Evolutionary conservation across 2,113 vertebrate genomes (phyloP), one percentile per base, ranked within the genome.

Genomic region (Callocephalon fimbriatum): DNA sequence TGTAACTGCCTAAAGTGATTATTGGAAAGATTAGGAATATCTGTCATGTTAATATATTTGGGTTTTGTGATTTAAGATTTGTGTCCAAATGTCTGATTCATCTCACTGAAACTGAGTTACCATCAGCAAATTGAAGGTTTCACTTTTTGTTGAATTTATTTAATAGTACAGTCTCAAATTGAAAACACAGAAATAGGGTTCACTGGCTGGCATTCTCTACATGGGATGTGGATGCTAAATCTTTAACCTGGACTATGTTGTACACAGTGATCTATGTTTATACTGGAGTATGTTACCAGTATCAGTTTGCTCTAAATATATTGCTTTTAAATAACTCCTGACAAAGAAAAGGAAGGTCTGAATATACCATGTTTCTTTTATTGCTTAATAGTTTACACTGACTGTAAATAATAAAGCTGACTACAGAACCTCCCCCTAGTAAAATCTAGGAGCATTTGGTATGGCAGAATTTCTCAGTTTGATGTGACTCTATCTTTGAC

Each of bases 401-500:
- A 90, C 75, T 51, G 61, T 95, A 92, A 92, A 91, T 40, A 95
- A 80, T 68, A 94, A 92, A 88, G 90, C 29, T 96, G 82, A 44
- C 42, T 82, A 59, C 93, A 96, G 97, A 93, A 26, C 56, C 54
- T 79, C 71, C 91, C 86, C 86, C 96, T 73, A 81, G 94, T 76
- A 90, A 94, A 98, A 97, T 96, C 83, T 59, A 61, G 97, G 97
- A 94, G 95, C 96, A 81, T 37, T 94, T 94, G 95, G 62, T 86
- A 90, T 72, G 76, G 98, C 96, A 98, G 97, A 98, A 98, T 98
- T 98, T 98, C 98, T 98, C 95, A 93, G 95, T 97, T 97, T 98
- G 98, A 98, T 97, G 97, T 97, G 98, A 95, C 89, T 97, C 96
- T 83, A n/a, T 94, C 95, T 98, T 97, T 98, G 98, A 98, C 98